Conservation (phyloP, 2,797 vertebrate species). For the Squalus acanthias region DNA sequence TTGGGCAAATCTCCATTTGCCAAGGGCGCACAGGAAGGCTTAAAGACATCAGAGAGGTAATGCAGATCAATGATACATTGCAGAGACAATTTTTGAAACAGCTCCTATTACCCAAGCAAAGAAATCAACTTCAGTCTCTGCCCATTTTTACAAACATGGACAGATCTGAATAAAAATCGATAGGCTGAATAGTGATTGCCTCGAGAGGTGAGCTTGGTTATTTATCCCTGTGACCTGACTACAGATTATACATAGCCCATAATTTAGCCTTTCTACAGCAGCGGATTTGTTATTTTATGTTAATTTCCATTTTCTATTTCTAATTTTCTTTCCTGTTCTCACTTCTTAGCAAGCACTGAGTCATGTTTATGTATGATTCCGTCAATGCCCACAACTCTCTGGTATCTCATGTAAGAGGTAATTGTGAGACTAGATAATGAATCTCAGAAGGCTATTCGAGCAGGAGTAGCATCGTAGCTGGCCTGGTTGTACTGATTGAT, state of each 20-base stretch:
- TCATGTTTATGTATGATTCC: background rate
- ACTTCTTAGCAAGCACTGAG: background rate
- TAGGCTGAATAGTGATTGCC: background rate
- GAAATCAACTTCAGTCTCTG: background rate
- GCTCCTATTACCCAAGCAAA: background rate
- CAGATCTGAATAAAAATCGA: background rate
- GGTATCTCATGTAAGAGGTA: no score
- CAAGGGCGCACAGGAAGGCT: background rate
- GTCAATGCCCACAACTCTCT: background rate
- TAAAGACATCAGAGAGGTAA: background rate
- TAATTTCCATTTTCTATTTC: slow-evolving; percentile 5
- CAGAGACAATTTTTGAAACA: background rate
- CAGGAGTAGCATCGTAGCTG: no score
- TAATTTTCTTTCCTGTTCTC: background rate
- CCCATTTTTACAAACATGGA: background rate
- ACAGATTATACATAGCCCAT: background rate
- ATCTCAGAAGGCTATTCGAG: no score
- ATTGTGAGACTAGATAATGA: no score
- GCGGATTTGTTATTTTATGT: background rate
- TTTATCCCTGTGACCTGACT: background rate
- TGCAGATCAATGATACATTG: background rate
- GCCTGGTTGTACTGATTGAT: background rate
- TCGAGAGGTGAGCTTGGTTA: background rate
- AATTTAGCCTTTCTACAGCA: background rate
- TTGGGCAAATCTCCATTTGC: background rate